Evolutionary conservation across 1,140 invertebrate species (phyloP), one percentile per base, ranked within the genome.

Genomic region (Seison nebaliae): DNA sequence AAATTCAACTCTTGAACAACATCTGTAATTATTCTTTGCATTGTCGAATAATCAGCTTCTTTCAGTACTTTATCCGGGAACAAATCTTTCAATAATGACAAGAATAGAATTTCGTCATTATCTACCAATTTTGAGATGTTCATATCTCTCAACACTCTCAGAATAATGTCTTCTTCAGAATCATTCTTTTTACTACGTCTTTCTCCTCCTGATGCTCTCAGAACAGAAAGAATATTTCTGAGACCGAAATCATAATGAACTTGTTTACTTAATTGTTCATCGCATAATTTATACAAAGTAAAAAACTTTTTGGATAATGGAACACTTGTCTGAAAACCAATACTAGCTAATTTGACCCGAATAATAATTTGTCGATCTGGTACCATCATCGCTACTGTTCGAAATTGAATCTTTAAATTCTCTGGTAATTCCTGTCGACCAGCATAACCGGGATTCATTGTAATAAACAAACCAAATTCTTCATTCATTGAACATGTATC

Each of bases 341-440:
- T 60, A 7, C 55, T 55, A 42, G 59, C 59, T 2, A 60, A 47
- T 1, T 54, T 57, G 30, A 60, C 58, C 48, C 54, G 42, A 57
- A 57, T 51, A 56, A 54, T 31, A 49, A 38, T n/a, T 26, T 38
- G 29, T 17, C 26, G 28, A 15, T 60, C 56, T 0, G 84, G 83
- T 12, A 94, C 83, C 83, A 91, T 93, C 84, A 94, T 94, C 15
- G 84, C 79, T 4, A 93, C 83, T 0, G 80, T 86, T 34, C 84
- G 68, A 60, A 94, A 94, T 55, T 88, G 81, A 47, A 91, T 83
- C 64, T 94, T 94, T 43, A 94, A 64, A 60, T 94, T 94, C 59
- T 94, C 84, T 1, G 83, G 84, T n/a, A 93, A 51, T 55, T 88
- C 81, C 50, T 91, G 84, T 33, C 84, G 67, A 2, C 84, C 83